These are phyloP conservation scores for Bos javanicus DNA, from an alignment of 2,113 vertebrate genomes.

Conservation along the genomic window DNA sequence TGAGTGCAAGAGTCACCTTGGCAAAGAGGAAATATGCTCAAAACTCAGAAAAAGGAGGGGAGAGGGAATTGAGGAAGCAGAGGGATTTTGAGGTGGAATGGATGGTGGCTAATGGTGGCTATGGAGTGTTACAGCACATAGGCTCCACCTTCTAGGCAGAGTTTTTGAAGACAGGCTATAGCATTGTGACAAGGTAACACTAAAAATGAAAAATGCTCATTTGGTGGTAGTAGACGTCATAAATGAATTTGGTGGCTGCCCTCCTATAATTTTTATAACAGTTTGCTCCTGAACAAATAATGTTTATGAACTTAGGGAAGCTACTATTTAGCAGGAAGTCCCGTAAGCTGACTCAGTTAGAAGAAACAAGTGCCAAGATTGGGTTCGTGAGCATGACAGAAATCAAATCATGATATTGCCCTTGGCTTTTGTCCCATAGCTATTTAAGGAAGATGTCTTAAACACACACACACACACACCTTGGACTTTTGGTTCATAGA, in stretches of 20 bases:
- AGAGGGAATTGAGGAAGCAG: background rate
- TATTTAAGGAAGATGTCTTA: background rate
- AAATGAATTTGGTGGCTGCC: background rate
- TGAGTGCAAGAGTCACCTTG: background rate
- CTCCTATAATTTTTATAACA: background rate
- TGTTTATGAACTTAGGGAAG: background rate
- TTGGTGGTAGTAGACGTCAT: background rate
- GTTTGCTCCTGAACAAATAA: background rate
- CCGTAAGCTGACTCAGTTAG: background rate
- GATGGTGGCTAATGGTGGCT: background rate
- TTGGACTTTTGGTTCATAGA: background rate
- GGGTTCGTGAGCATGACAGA: background rate
- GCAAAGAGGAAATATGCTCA: background rate
- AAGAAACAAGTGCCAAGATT: background rate
- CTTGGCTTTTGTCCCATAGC: background rate
- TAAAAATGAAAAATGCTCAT: background rate
- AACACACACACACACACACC: background rate
- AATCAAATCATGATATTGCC: background rate
- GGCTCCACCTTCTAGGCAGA: background rate
- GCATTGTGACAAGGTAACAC: background rate
- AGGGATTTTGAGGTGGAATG: background rate
- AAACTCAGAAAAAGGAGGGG: background rate
- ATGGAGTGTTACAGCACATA: fast-evolving
- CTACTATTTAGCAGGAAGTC: conserved; percentile 15
- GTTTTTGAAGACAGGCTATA: background rate